Evolutionary conservation across 2,797 vertebrate species (phyloP).

Genomic region (Coilia nasus): DNA sequence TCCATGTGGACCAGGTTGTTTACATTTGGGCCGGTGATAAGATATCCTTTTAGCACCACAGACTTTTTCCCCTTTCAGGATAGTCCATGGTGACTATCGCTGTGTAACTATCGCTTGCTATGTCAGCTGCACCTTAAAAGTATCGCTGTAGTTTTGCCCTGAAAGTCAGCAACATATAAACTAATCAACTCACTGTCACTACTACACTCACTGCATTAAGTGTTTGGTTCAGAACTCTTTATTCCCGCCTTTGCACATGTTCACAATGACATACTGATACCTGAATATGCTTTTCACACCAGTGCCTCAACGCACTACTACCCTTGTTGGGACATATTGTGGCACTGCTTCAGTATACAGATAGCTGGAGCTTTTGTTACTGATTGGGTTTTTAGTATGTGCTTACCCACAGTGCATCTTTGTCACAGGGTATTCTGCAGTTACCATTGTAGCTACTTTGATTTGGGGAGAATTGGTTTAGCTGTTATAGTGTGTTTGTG

Average conservation of each 20-base stretch:
- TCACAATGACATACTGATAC: too few relatives aligned
- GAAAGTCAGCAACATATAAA: neutral
- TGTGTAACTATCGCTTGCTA: neutral
- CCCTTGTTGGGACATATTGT: too few relatives aligned
- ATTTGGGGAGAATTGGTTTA: neutral
- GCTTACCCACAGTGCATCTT: neutral
- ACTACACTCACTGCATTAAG: too few relatives aligned
- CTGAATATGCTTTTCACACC: neutral
- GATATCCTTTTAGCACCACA: neutral
- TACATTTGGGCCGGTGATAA: neutral
- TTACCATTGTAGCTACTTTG: neutral
- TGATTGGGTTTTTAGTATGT: too few relatives aligned
- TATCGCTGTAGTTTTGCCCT: neutral
- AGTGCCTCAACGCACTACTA: too few relatives aligned
- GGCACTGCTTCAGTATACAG: too few relatives aligned
- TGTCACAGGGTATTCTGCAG: neutral
- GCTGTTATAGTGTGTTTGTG: too few relatives aligned
- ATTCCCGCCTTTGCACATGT: too few relatives aligned
- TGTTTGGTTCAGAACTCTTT: too few relatives aligned
- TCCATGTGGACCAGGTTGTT: neutral
- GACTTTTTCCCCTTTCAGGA: too few relatives aligned
- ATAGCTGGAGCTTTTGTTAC: too few relatives aligned
- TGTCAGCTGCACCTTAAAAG: neutral
- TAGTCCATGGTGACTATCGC: neutral
- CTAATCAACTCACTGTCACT: too few relatives aligned